Base-by-base conservation (phyloP, 2,888 invertebrate species). In the Spilarctia lutea region DNA sequence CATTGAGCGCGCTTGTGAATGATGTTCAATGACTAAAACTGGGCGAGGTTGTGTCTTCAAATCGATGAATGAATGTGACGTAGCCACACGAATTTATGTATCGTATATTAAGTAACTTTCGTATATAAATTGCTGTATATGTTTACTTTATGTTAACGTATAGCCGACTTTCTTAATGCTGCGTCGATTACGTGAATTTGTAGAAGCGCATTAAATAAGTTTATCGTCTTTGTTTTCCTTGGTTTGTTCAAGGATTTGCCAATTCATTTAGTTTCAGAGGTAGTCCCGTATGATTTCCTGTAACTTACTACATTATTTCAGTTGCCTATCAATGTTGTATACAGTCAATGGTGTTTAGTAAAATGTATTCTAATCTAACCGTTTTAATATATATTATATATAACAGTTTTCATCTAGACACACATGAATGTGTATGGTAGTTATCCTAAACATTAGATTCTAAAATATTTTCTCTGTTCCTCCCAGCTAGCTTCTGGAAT, bases 1-100 rank as follows among this genome's bases (percentile, higher is more conserved):
- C 91, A 91, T 91, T 91, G 87, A 85, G 77, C 80, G 80, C 67
- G 71, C 76, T 81, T 77, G 81, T 87, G 86, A 85, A 89, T 89
- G 90, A 88, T 81, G 87, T 86, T 87, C 81, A 82, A 80, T 88
- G 87, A 79, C 83, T 78, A 76, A 81, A 80, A 78, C 82, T 81
- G 84, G 89, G 89, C 81, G 87, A 86, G 89, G 84, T 84, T 82
- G 83, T 89, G 87, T 87, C 85, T 89, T 86, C 81, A 71, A 80
- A 84, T 81, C 84, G 83, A 89, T 91, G 90, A 90, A 91, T 91
- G 91, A 86, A 87, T 18, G 76, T 79, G 74, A 73, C 82, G 75
- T 79, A 81, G 82, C 82, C 83, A 84, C 84, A 84, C 85, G 82
- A 82, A 80, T 76, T 83, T 83, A 78, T 78, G 74, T 80, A 75